A percentile compares a stretch with the other conserved stretches of the same genome.
Evolutionary conservation across 2,113 vertebrate species (phyloP).

Genomic region (Aptenodytes patagonicus): DNA sequence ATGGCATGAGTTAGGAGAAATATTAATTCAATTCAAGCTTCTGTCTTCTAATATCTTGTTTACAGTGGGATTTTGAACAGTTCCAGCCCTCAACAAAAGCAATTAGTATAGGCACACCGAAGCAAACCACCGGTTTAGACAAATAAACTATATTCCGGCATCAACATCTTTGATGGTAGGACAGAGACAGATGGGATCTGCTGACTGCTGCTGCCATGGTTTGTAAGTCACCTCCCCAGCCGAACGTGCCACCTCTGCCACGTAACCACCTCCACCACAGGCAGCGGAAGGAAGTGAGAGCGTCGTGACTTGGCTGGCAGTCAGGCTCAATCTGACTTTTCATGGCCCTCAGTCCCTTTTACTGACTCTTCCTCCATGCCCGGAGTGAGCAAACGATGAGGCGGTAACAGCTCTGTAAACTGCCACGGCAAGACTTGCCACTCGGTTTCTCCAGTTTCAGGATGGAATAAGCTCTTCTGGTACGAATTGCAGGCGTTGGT

Average conservation of each 20-base stretch:
- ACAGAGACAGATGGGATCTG: neutral
- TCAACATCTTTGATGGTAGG: neutral
- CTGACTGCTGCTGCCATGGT: neutral
- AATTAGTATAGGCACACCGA: neutral
- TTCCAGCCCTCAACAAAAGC: neutral
- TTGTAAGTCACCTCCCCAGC: neutral
- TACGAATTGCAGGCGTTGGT: neutral
- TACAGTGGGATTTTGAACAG: neutral
- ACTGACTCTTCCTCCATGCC: neutral
- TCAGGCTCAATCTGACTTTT: neutral
- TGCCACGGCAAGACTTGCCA: neutral
- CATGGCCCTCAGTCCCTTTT: neutral
- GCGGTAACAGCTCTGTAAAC: neutral
- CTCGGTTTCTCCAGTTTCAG: neutral
- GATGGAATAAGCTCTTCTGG: neutral
- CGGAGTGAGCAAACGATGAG: neutral
- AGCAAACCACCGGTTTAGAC: neutral
- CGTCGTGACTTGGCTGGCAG: accelerated
- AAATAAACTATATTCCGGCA: neutral
- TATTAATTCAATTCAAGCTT: neutral
- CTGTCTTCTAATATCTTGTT: neutral
- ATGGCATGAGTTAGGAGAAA: neutral
- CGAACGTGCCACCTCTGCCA: neutral
- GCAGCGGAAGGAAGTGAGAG: neutral
- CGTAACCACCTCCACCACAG: neutral